Base-by-base conservation (phyloP, 2,113 vertebrate genomes). In the Malurus alboscapulatus region DNA sequence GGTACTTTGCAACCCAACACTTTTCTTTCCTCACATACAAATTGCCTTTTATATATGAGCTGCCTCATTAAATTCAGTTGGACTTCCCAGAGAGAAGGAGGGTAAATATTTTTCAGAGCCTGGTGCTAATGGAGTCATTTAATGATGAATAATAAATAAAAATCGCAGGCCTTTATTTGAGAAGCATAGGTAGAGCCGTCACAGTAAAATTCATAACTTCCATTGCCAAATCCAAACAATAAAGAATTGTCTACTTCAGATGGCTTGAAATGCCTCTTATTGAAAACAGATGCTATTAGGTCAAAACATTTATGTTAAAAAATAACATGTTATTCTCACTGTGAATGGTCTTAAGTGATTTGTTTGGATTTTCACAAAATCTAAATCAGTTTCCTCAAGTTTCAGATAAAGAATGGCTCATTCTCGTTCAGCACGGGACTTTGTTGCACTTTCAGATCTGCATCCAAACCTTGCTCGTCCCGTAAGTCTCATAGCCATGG, bases 391-490 rank as follows among this genome's bases (percentile, higher is more conserved):
- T 97, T 97, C 96, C 92, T 97, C 57, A 71, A 78, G 91, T 96
- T 97, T 47, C 95, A 98, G 98, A 69, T 96, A 54, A 65, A 97
- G 94, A 91, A 98, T 98, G 98, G 93, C 97, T 54, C 93, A 89
- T 74, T 96, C 96, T 76, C 93, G 96, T 95, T 88, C 97, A 77
- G 54, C 92, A 57, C 97, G 95, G 69, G 97, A 93, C 81, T 98
- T 92, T 81, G 97, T 98, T 47, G 90, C 98, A 38, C 98, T 99
- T 95, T 98, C 98, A 85, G 98, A 98, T 92, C 98, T 99, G 51
- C 98, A 98, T 87, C 98, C 98, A 86, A 99, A 98, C 94, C 97
- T 98, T 88, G 98, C 97, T 95, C 98, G 98, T 96, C 96, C 98
- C 71, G 99, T 99, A 97, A 97, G 99, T 98, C 94, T 92, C 75